Conservation (phyloP, 1,140 invertebrate genomes). For the Brachionus rotundiformis region DNA sequence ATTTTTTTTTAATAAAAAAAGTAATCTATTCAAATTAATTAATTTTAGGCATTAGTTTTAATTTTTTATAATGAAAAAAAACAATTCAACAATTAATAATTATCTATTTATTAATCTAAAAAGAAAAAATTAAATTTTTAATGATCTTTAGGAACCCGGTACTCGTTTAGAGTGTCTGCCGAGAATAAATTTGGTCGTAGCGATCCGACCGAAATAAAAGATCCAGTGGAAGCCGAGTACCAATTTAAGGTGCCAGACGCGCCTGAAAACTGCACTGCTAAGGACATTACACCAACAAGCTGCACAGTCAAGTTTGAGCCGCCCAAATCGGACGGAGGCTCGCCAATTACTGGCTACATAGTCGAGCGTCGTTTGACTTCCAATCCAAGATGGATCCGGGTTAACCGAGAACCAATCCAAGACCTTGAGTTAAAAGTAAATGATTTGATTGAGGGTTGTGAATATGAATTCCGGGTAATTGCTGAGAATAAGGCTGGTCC, state of each 20-base stretch:
- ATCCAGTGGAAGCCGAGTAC: conserved; percentile 73
- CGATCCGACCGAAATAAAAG: conserved; percentile 60
- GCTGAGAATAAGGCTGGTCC: conserved; percentile 93
- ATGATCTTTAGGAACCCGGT: conserved; percentile 69
- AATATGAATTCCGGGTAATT: conserved; percentile 94
- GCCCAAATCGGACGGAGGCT: conserved; percentile 78
- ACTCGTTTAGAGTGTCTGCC: conserved; percentile 84
- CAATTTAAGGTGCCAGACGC: conserved; percentile 69
- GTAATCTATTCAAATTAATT: too few species aligned
- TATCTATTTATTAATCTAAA: conserved; percentile 88
- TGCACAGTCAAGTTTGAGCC: conserved; percentile 76
- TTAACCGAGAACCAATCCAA: conserved; percentile 54
- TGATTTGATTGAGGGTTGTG: conserved; percentile 91
- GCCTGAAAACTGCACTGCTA: conserved; percentile 52
- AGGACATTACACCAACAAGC: conserved; percentile 53
- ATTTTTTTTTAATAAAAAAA: too few species aligned
- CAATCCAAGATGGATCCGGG: conserved; percentile 57
- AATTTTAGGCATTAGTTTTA: too few species aligned
- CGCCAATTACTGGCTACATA: conserved; percentile 71
- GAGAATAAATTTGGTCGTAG: conserved; percentile 82
- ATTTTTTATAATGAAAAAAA: too few species aligned
- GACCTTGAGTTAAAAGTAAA: conserved; percentile 69
- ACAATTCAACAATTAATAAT: too few species aligned
- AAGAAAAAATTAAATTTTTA: too few species aligned
- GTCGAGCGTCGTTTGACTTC: conserved; percentile 57